These are phyloP conservation scores for Penaeus indicus DNA, from an alignment of 1,140 invertebrate species.

Conservation along the genomic window DNA sequence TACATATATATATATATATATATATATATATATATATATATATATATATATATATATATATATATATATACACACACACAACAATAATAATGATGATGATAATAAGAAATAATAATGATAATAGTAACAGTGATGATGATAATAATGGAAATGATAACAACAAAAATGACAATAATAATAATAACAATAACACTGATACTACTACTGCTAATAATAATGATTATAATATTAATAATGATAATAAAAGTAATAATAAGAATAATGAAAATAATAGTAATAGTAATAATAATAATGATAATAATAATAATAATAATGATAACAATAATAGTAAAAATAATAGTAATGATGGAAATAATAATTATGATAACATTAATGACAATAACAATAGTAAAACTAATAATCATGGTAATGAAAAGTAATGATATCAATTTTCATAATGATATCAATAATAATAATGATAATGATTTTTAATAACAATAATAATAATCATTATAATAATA, in stretches of 20 bases:
- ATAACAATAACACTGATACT: constrained; percentile 3
- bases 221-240: background rate
- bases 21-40: no score
- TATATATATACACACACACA: no score
- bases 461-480: no score
- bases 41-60: no score
- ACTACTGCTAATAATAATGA: background rate
- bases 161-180: constrained; percentile 30
- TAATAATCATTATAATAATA: no score
- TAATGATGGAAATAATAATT: background rate
- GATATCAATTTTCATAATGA: no score
- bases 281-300: background rate
- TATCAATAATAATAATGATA: no score
- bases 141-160: constrained; percentile 23
- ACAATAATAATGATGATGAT: no score
- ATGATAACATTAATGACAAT: background rate
- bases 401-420: background rate
- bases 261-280: background rate
- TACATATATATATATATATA: no score
- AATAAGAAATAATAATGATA: constrained; percentile 1
- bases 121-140: constrained; percentile 15
- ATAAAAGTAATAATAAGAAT: background rate
- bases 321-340: background rate
- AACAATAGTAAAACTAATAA: background rate
- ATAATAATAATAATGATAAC: background rate